Evolutionary conservation across 2,113 vertebrate species (phyloP), one percentile per base, ranked within the genome.

Genomic region (Oncorhynchus clarkii): DNA sequence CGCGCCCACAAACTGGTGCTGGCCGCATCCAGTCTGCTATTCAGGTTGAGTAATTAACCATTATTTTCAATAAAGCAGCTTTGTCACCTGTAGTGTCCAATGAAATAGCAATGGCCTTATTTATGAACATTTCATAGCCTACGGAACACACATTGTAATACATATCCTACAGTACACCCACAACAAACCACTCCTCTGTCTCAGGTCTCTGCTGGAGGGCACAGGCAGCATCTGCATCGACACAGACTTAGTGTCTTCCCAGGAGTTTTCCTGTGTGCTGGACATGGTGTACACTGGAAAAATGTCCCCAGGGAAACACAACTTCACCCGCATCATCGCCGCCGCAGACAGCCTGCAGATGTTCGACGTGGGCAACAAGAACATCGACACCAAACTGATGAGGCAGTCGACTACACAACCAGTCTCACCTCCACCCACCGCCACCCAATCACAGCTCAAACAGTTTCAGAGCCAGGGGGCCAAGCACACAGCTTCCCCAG

Each of bases 331-430:
- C 73, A 87, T 95, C 24, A 92, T 95, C 24, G 92, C 95, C 0
- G 82, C 95, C 1, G 96, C 97, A 0, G 95, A 96, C 87, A 96
- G 92, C 86, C 92, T 98, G 65, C 96, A 97, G 90, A 96, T 97
- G 95, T 96, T 95, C 20, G 95, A 98, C 5, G 93, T 95, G 1
- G 93, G 95, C 5, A 96, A 95, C 81, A 97, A 95, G 85, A 95
- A 93, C 20, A 91, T 96, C 70, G 92, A 96, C 59, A 91, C 90
- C 48, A 93, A 87, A 49, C 92, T 98, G 0, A 90, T 96, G 75
- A 89, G 72, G 72, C 88, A 86, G 73, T 81, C 89, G 0, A 27
- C 77, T 0, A 5, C 31, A 12, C 6, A 45, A 48, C 39, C 62
- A 65, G 13, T 57, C 31, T 51, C 7, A 34, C 39, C 48, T 16